Evolutionary conservation across 2,888 invertebrate genomes (phyloP), one percentile per base, ranked within the genome.

Genomic region (Drosophila quasianomalipes): DNA sequence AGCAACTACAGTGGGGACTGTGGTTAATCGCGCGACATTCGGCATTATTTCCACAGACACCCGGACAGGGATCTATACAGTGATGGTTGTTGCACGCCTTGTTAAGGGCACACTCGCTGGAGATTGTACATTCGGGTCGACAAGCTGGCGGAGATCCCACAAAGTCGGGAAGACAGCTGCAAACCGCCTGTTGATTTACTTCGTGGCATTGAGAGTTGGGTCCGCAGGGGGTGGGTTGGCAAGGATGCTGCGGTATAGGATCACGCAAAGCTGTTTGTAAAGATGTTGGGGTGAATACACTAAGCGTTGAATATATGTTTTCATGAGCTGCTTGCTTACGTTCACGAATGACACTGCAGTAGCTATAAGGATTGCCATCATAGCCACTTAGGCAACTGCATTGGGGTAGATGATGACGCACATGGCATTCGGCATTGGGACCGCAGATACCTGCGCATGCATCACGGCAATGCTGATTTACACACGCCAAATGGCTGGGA

Each of bases 371-470:
- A 93, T 97, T 96, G 74, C 97, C 97, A 22, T 96, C 96, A 89
- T 96, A 97, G 44, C 96, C 96, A 62, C 94, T 92, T 26, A 95
- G 94, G 90, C 97, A 97, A 66, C 94, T 95, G 89, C 97, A 96
- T 52, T 95, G 94, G 69, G 96, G 96, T 85, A 97, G 90, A 93
- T 96, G 96, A 88, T 96, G 96, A 19, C 96, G 94, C 16, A 96
- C 96, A 93, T 96, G 95, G 89, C 97, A 97, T 41, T 95, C 93
- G n/a, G 97, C 96, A 84, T 96, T 96, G 71, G 95, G 94, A 7
- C 96, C 97, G 91, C 97, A 97, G 22, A 95, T 95, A 83, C 96
- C 97, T 4, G 96, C 95, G 87, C 97, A 97, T 22, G 97, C 97
- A 93, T 97, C 96, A 89, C 95, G 94, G 91, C 97, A 97, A 93